A percentile compares a stretch with the other conserved stretches of the same genome.
Conservation (phyloP, 2,113 vertebrate species). For the Seriola rivoliana region DNA sequence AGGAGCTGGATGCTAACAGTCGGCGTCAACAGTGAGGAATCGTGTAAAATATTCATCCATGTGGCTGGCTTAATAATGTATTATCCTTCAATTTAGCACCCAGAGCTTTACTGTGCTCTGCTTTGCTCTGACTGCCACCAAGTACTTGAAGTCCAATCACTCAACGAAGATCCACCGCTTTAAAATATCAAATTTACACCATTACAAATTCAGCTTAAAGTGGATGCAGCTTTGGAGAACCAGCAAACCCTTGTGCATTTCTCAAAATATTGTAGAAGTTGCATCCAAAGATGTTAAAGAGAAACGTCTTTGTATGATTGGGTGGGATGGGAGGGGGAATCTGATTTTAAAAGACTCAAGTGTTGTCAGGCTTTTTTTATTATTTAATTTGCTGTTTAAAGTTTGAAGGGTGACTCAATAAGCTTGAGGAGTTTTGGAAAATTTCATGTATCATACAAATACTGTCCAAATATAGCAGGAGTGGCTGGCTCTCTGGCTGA, state of each 20-base stretch:
- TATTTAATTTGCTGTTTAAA: background rate
- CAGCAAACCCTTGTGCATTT: slow-evolving; percentile 14
- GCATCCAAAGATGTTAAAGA: background rate
- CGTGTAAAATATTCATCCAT: slow-evolving; percentile 80
- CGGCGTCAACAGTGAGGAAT: slow-evolving; percentile 49
- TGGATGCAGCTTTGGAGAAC: slow-evolving; percentile 35
- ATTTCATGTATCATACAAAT: slow-evolving; percentile 24
- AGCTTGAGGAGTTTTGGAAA: slow-evolving; percentile 1
- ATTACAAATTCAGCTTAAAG: slow-evolving; percentile 60
- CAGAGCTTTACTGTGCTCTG: slow-evolving; percentile 59
- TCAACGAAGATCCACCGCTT: slow-evolving; percentile 57
- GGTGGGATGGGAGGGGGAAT: background rate
- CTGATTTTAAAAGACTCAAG: slow-evolving; percentile 5
- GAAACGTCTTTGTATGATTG: background rate
- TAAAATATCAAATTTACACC: slow-evolving; percentile 47
- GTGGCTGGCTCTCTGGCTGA: slow-evolving; percentile 28
- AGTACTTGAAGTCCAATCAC: slow-evolving; percentile 57
- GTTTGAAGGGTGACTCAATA: slow-evolving; percentile 17
- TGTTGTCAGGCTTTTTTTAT: slow-evolving; percentile 11
- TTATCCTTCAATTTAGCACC: slow-evolving; percentile 75
- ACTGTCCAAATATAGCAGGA: slow-evolving; percentile 49
- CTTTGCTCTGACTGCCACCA: slow-evolving; percentile 48
- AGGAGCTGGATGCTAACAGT: slow-evolving; percentile 47
- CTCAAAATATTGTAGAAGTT: slow-evolving; percentile 19
- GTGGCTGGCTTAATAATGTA: slow-evolving; percentile 79